Evolutionary conservation across 2,888 invertebrate genomes (phyloP).

Genomic region (Drosophila multiciliata): DNA sequence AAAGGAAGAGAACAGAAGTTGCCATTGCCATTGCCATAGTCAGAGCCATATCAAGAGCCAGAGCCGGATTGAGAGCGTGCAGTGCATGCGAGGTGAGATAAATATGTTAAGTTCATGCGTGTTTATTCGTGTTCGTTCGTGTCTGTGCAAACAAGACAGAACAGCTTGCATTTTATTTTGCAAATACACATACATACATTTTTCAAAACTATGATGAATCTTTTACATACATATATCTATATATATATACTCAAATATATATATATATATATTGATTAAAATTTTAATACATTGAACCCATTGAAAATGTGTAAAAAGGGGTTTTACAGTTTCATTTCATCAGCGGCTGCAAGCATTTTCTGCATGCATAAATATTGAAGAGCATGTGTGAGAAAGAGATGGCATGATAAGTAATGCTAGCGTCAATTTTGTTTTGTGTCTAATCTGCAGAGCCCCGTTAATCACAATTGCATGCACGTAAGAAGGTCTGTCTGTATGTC

Average conservation of each 20-base stretch:
- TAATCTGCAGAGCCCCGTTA: too few species aligned
- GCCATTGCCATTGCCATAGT: neutral
- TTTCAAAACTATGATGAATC: neutral
- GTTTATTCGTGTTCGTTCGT: constrained; percentile 1
- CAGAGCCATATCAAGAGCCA: neutral
- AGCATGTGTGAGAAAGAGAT: too few species aligned
- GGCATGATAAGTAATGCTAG: too few species aligned
- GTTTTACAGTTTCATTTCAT: too few species aligned
- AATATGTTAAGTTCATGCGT: constrained; percentile 4
- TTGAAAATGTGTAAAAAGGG: too few species aligned
- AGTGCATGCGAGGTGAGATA: constrained; percentile 4
- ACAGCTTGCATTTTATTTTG: neutral
- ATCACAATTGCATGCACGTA: too few species aligned
- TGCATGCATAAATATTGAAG: too few species aligned
- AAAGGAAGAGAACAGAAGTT: constrained; percentile 2
- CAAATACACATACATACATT: neutral
- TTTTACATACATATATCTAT: neutral
- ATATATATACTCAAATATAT: neutral
- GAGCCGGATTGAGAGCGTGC: neutral
- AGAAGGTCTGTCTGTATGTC: too few species aligned
- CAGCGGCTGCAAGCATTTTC: too few species aligned
- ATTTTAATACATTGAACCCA: too few species aligned
- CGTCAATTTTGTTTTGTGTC: too few species aligned
- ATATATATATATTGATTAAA: too few species aligned
- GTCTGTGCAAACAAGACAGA: neutral